Evolutionary conservation across 1,140 invertebrate species (phyloP).

Genomic region (Temnothorax longispinosus): DNA sequence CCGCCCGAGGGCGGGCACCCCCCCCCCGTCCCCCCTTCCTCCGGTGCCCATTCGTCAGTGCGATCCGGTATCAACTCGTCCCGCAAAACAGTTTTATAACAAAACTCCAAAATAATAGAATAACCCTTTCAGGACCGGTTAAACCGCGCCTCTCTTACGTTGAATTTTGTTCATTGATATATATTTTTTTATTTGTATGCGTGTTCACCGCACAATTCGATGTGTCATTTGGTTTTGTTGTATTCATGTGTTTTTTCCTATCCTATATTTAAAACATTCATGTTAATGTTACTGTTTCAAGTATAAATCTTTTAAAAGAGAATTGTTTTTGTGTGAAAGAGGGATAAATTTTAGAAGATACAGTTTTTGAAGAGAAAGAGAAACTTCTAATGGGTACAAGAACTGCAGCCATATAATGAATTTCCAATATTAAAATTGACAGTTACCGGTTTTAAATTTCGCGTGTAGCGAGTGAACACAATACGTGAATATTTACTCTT

Average conservation of each 20-base stretch:
- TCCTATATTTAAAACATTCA: background rate
- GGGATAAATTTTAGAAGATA: background rate
- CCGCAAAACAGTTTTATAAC: constrained; percentile 28
- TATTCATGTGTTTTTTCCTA: background rate
- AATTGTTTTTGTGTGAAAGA: background rate
- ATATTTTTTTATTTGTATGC: background rate
- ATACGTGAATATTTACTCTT: constrained; percentile 18
- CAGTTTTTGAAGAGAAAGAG: background rate
- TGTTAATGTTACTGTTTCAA: background rate
- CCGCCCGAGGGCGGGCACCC: constrained; percentile 5
- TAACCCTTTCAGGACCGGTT: background rate
- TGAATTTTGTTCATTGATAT: no score
- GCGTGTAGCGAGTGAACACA: background rate
- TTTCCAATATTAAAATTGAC: constrained; percentile 19
- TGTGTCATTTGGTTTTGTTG: background rate
- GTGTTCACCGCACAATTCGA: background rate
- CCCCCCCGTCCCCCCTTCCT: background rate
- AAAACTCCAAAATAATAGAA: constrained; percentile 39
- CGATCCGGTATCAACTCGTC: constrained; percentile 15
- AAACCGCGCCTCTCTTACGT: constrained; percentile 5
- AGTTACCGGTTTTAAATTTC: background rate
- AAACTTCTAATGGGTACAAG: background rate
- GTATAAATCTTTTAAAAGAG: background rate
- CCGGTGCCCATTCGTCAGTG: constrained; percentile 33
- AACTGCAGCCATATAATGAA: constrained; percentile 12